Evolutionary conservation across 2,888 invertebrate species (phyloP).

Genomic region (Epirrhoe alternata): DNA sequence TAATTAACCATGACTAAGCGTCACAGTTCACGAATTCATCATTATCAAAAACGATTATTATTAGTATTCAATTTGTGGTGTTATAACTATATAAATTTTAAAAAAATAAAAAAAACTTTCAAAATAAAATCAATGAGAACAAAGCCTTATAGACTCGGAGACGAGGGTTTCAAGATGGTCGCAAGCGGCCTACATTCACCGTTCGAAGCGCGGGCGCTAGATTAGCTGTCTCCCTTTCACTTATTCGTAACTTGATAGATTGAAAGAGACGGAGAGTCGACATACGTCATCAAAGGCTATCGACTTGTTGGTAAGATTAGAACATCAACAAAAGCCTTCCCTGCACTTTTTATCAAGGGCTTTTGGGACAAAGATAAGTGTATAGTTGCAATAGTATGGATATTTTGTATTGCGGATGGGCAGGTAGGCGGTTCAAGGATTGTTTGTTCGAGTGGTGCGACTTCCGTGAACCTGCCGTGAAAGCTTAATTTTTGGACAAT

Average conservation of each 20-base stretch:
- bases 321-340: constrained; percentile 66
- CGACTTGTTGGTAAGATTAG: constrained; percentile 57
- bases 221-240: constrained; percentile 66
- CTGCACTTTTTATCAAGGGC: constrained; percentile 43
- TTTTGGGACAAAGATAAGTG: constrained; percentile 25
- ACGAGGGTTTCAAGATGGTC: constrained; percentile 81
- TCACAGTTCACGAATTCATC: too few relatives aligned
- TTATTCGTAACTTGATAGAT: constrained; percentile 42
- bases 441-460: constrained; percentile 11
- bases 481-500: constrained; percentile 34
- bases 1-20: too few relatives aligned
- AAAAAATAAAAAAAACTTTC: not conserved
- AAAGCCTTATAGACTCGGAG: constrained; percentile 70
- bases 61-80: too few relatives aligned
- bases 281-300: constrained; percentile 63
- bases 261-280: constrained; percentile 55
- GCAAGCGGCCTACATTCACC: constrained; percentile 82
- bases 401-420: constrained; percentile 28
- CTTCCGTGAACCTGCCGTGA: constrained; percentile 42
- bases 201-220: constrained; percentile 74
- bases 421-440: constrained; percentile 40
- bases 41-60: too few relatives aligned
- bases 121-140: constrained; percentile 56
- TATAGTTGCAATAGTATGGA: not conserved
- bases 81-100: too few relatives aligned